Evolutionary conservation across 2,797 vertebrate genomes (phyloP), one percentile per base, ranked within the genome.

Genomic region (Vireo griseus): DNA sequence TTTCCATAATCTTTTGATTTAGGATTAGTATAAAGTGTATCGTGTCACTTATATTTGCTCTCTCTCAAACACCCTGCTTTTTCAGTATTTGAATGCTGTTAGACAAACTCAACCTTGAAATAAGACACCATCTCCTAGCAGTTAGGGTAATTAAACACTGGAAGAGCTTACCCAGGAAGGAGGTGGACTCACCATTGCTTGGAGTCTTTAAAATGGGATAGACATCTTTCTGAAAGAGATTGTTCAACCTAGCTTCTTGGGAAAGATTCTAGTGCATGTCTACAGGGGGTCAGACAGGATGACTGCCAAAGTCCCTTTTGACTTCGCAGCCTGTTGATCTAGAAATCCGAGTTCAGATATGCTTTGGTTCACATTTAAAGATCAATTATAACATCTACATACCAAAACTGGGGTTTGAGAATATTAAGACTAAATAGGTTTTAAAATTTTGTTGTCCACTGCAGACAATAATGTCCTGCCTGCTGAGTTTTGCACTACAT

Each of bases 1-100:
- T 96, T 97, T 94, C 94, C 94, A 94, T 95, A 96, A 95, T 94
- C 87, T 96, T 96, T 96, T 96, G 89, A 96, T 97, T 96, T 94
- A 90, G 91, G 95, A 96, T 96, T 96, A 91, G 66, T 95, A 82
- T 92, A 86, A 97, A 92, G 78, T 94, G 57, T 95, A 95, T 89
- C 92, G 83, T 88, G 94, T 86, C 91, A 92, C 85, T 96, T 96
- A 78, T 63, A 95, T 84, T 94, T 96, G 85, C 89, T 92, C 91
- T 77, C 61, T 80, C 91, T 94, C 91, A 84, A 94, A 88, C 69
- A 52, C n/a, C 50, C 57, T 12, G 10, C 62, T 1, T 95, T 95
- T 94, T 83, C 82, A 73, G 66, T 73, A 88, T 88, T 83, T 86
- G 76, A 96, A 94, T 73, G 73, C 73, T 79, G 59, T 96, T 93